Base-by-base conservation (phyloP, 1,140 invertebrate species). In the Lordiphosa clarofinis region DNA sequence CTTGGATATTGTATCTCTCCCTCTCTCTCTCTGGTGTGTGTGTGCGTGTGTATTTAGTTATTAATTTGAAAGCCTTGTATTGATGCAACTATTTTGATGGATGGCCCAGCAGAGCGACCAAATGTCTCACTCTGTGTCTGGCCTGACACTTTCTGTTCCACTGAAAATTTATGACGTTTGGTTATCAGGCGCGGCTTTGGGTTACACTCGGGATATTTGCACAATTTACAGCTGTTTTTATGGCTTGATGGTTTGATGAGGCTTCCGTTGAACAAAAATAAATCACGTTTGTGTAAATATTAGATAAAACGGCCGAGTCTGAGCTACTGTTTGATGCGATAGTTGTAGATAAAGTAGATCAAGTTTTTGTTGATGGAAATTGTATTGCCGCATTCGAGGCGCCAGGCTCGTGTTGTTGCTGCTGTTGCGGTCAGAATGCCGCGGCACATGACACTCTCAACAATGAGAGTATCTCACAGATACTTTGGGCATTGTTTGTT, bases 191-290 rank as follows among this genome's bases (percentile, higher is more conserved):
- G 28, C 43, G 15, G 19, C 28, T 37, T 15, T 44, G 24, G 37
- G 62, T 53, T 59, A 60, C 56, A 54, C 47, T 60, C 38, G 28
- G 47, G 55, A 79, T 82, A 84, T 82, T 82, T 82, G 78, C 78
- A 82, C 78, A 84, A 84, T 82, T 82, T 82, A 82, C 78, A 82
- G 73, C 81, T 82, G 78, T 67, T 78, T 61, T n/a, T n/a, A n/a
- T n/a, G n/a, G n/a, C n/a, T 53, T 75, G 65, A 64, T 48, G 39
- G 39, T 19, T 44, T 8, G 11, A 15, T 46, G 11, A 39, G 44
- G 64, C 68, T 56, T 57, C 63, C 54, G 60, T 57, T 36, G 43
- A 50, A 19, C 36, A 50, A 19, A 66, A 76, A 57, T 68, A 81
- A 81, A 82, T 82, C 78, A 82, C 78, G 78, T 59, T 76, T 63